These are phyloP conservation scores for Conus canariensis DNA, from an alignment of 2,888 invertebrate genomes.

Conservation along the genomic window DNA sequence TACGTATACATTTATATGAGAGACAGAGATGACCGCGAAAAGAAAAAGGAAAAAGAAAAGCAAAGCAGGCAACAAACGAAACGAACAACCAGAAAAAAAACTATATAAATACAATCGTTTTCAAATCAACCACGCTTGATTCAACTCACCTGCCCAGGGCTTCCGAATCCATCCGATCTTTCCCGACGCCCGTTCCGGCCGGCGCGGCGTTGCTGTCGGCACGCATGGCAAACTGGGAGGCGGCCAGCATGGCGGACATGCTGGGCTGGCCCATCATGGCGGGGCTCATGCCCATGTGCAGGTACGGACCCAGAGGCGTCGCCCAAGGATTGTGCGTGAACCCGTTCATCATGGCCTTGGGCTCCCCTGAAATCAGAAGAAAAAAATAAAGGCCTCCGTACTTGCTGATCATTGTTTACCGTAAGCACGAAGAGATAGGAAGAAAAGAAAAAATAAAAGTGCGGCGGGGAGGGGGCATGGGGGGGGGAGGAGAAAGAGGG, in stretches of 20 bases:
- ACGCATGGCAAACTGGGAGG: conserved; percentile 71
- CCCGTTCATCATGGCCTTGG: conserved; percentile 74
- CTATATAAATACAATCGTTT: no score
- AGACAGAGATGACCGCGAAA: background rate
- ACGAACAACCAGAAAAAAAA: background rate
- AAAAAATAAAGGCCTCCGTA: background rate
- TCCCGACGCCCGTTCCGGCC: background rate
- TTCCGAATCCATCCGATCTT: conserved; percentile 49
- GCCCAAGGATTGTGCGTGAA: conserved; percentile 73
- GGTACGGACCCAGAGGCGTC: conserved; percentile 71
- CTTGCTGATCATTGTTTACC: no score
- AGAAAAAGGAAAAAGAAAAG: background rate
- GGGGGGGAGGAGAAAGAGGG: no score
- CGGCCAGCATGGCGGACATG: conserved; percentile 73
- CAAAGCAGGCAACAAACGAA: background rate
- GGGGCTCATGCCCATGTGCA: conserved; percentile 67
- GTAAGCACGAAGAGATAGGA: no score
- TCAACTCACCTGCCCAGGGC: background rate
- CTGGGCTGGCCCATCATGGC: conserved; percentile 70
- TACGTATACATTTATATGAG: background rate
- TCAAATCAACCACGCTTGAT: background rate
- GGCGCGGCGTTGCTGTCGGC: conserved; percentile 41
- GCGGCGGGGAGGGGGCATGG: no score
- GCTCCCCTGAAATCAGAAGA: conserved; percentile 54
- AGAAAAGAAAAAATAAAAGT: no score